Evolutionary conservation across 1,140 invertebrate species (phyloP).

Genomic region (Cryptotermes secundus): DNA sequence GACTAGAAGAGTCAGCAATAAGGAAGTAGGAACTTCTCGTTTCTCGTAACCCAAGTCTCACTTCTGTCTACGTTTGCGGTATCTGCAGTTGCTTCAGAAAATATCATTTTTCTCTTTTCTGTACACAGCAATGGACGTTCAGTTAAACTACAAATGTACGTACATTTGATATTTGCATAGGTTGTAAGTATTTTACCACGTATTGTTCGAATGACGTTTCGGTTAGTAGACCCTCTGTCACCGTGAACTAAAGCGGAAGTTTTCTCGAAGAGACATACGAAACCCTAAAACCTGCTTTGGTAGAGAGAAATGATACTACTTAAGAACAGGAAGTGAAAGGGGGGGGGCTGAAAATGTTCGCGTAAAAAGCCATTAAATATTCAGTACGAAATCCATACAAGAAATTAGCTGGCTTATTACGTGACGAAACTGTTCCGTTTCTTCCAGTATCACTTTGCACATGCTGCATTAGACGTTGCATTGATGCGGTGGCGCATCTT

Average conservation of each 20-base stretch:
- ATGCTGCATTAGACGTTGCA: neutral
- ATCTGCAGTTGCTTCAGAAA: too few relatives aligned
- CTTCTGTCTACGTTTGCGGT: too few relatives aligned
- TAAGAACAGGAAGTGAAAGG: neutral
- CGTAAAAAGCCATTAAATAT: constrained; percentile 10
- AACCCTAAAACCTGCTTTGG: neutral
- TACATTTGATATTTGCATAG: neutral
- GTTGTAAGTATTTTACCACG: neutral
- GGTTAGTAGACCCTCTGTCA: neutral
- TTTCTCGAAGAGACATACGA: neutral
- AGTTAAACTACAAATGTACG: neutral
- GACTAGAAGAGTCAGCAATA: too few relatives aligned
- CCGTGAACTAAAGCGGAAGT: neutral
- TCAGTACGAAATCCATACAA: neutral
- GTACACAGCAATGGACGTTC: too few relatives aligned
- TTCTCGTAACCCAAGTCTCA: too few relatives aligned
- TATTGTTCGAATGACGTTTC: neutral
- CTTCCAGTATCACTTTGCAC: neutral
- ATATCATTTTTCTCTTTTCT: too few relatives aligned
- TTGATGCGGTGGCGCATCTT: neutral
- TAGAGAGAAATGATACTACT: neutral
- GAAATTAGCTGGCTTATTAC: neutral
- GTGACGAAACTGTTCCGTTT: neutral
- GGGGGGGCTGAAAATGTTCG: neutral
- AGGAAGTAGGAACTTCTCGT: too few relatives aligned